A percentile compares a stretch with the other conserved stretches of the same genome.
These are phyloP conservation scores for Lepus europaeus DNA, from an alignment of 2,113 vertebrate species.

Conservation along the genomic window DNA sequence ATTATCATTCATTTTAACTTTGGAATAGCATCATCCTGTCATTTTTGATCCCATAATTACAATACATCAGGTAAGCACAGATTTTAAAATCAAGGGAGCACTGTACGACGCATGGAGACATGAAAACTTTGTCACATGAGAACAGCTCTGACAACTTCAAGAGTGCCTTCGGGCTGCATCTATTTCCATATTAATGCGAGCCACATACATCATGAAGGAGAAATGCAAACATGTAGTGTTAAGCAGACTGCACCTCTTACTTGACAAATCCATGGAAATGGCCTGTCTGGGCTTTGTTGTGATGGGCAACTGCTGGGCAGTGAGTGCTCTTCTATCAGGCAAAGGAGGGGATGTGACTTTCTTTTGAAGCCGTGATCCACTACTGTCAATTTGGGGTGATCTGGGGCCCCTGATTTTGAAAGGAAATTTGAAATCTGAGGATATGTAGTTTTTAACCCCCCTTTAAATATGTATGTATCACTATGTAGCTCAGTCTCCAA, in stretches of 20 bases:
- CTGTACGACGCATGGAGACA: slow-evolving; percentile 74
- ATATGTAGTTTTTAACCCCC: not conserved
- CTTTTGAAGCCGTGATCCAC: not conserved
- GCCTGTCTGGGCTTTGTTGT: slow-evolving; percentile 25
- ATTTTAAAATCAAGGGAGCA: slow-evolving; percentile 81
- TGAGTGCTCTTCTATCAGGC: not conserved
- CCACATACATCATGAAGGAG: slow-evolving; percentile 59
- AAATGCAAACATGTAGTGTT: slow-evolving; percentile 42
- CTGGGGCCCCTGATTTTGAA: not conserved
- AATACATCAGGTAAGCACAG: slow-evolving; percentile 84
- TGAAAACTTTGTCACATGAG: slow-evolving; percentile 83
- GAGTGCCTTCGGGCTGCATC: slow-evolving; percentile 78
- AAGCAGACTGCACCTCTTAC: slow-evolving; percentile 37
- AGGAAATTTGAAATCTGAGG: not conserved
- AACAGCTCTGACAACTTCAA: slow-evolving; percentile 81
- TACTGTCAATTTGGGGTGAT: no score
- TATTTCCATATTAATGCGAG: slow-evolving; percentile 83
- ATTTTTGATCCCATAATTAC: slow-evolving; percentile 85
- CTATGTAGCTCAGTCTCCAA: not conserved
- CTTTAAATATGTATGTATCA: not conserved
- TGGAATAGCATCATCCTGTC: slow-evolving; percentile 83
- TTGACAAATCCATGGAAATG: slow-evolving; percentile 60
- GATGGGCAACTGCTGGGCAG: not conserved
- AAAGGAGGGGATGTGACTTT: not conserved
- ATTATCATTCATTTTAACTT: slow-evolving; percentile 85